Percentiles rank a stretch among this genome's conserved stretches.
Evolutionary conservation across 2,113 vertebrate genomes (phyloP).

Genomic region (Gymnogyps californianus): DNA sequence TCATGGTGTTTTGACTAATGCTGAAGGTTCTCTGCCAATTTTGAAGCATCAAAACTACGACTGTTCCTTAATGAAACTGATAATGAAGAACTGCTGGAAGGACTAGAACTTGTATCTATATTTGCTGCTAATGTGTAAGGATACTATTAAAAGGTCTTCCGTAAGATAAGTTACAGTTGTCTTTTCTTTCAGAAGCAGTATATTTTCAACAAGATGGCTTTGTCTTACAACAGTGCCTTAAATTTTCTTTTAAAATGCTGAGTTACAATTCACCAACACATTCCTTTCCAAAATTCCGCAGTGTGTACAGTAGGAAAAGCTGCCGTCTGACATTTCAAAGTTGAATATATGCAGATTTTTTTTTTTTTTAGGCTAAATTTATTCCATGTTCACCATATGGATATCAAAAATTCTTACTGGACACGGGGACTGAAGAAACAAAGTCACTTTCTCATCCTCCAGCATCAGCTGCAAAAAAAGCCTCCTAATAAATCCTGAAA

Average conservation of each 20-base stretch:
- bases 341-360: neutral
- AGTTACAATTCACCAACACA: neutral
- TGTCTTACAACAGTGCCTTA: neutral
- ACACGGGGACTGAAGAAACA: constrained; percentile 98
- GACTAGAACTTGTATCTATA: neutral
- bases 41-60: neutral
- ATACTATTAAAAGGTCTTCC: neutral
- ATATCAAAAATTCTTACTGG: constrained; percentile 79
- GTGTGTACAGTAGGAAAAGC: neutral
- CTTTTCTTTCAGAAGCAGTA: neutral
- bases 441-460: constrained; percentile 98
- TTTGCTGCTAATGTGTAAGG: neutral
- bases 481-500: constrained; percentile 95
- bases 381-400: neutral
- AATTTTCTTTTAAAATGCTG: neutral
- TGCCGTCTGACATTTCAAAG: neutral
- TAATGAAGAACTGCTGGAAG: neutral
- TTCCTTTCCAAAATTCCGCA: neutral
- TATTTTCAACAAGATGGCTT: neutral
- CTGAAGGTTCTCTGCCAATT: neutral
- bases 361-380: neutral
- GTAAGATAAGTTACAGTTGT: neutral
- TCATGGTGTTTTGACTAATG: neutral
- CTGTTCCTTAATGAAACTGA: neutral
- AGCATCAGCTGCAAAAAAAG: constrained; percentile 98